Conservation (phyloP, 2,888 invertebrate species). For the Anoncus sp. region DNA sequence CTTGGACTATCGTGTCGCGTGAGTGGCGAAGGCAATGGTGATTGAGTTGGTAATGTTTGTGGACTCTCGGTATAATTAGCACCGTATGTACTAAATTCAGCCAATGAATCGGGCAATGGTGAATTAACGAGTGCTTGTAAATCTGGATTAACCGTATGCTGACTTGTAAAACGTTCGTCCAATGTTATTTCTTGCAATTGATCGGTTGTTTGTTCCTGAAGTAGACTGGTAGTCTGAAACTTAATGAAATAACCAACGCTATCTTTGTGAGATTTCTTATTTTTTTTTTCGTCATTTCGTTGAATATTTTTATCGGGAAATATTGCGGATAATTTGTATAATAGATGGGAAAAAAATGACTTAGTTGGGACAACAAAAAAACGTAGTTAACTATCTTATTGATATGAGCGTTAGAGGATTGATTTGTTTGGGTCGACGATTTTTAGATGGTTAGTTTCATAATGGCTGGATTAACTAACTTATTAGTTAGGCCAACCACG, state of each 20-base stretch:
- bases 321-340: too few relatives aligned
- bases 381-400: too few relatives aligned
- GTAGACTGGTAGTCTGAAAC: conserved; percentile 81
- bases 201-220: conserved; percentile 81
- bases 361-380: too few relatives aligned
- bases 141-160: conserved; percentile 88
- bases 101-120: conserved; percentile 91
- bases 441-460: too few relatives aligned
- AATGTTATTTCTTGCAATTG: conserved; percentile 83
- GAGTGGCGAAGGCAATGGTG: conserved; percentile 87
- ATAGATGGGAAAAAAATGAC: too few relatives aligned
- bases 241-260: conserved; percentile 57
- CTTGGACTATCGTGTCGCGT: conserved; percentile 89
- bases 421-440: too few relatives aligned
- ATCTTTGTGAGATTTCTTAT: too few relatives aligned
- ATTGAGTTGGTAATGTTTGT: conserved; percentile 84
- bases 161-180: conserved; percentile 83
- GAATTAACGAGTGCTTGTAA: conserved; percentile 91
- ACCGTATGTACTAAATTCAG: conserved; percentile 92
- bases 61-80: conserved; percentile 82
- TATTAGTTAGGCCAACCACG: too few relatives aligned
- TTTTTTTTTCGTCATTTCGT: too few relatives aligned
- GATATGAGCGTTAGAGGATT: too few relatives aligned
- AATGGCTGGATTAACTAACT: too few relatives aligned
- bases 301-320: too few relatives aligned